Evolutionary conservation across 1,140 invertebrate genomes (phyloP).

Genomic region (Musca vetustissima): DNA sequence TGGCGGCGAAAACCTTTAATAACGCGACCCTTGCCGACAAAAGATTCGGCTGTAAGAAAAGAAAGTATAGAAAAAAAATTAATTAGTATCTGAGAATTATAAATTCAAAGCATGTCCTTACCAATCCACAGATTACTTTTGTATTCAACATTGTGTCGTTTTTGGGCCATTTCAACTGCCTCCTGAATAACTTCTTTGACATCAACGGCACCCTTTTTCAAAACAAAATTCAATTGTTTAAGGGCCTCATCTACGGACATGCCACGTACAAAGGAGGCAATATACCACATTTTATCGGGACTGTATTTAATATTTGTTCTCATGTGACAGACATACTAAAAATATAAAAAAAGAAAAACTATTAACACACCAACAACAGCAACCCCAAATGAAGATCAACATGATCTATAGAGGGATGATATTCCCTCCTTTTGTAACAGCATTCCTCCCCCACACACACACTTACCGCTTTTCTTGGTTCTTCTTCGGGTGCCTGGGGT

Average conservation of each 20-base stretch:
- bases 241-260: constrained; percentile 93
- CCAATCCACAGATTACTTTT: constrained; percentile 95
- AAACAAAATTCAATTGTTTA: constrained; percentile 82
- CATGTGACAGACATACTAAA: constrained; percentile 83
- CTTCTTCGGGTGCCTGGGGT: constrained; percentile 72
- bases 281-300: constrained; percentile 90
- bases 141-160: constrained; percentile 91
- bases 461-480: constrained; percentile 78
- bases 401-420: neutral
- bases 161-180: constrained; percentile 84
- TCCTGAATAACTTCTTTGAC: constrained; percentile 82
- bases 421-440: neutral
- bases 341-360: constrained; percentile 34
- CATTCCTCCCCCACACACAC: neutral
- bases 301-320: constrained; percentile 85
- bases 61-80: constrained; percentile 29
- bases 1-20: constrained; percentile 85
- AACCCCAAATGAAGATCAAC: no score
- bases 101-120: constrained; percentile 58
- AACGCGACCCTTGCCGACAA: constrained; percentile 71
- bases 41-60: constrained; percentile 80
- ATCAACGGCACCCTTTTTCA: constrained; percentile 79
- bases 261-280: constrained; percentile 82
- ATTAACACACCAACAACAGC: no score
- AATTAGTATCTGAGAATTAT: neutral